A percentile compares a stretch with the other conserved stretches of the same genome.
Evolutionary conservation across 2,888 invertebrate species (phyloP).

Genomic region (Spisula subtruncata): DNA sequence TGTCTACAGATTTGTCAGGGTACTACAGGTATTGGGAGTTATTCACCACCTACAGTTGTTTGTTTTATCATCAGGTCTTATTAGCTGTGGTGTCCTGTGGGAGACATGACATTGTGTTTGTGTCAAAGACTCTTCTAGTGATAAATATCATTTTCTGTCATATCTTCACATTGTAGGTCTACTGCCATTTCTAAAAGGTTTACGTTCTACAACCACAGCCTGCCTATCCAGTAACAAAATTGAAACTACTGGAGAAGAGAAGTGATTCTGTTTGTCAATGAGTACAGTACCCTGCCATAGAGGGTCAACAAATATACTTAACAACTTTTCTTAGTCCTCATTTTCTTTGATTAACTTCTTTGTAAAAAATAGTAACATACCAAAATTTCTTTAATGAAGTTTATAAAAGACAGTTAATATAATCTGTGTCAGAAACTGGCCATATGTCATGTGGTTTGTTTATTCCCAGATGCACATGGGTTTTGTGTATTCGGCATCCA

Average conservation of each 20-base stretch:
- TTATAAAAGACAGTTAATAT: too few relatives aligned
- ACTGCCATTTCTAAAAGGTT: constrained; percentile 75
- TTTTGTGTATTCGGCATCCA: too few relatives aligned
- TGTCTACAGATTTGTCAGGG: neutral
- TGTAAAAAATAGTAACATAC: too few relatives aligned
- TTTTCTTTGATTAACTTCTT: too few relatives aligned
- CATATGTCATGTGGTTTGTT: too few relatives aligned
- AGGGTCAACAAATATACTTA: too few relatives aligned
- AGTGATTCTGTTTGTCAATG: neutral
- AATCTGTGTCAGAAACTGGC: too few relatives aligned
- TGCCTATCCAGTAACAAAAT: constrained; percentile 3
- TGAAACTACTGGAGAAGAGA: neutral
- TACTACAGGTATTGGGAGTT: neutral
- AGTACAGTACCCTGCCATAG: too few relatives aligned
- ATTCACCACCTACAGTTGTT: neutral
- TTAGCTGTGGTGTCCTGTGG: neutral
- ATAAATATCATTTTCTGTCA: neutral
- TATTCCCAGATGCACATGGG: too few relatives aligned
- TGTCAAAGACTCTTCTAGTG: neutral
- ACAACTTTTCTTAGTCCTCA: too few relatives aligned
- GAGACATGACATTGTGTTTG: neutral
- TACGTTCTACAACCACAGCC: constrained; percentile 67
- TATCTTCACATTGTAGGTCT: constrained; percentile 67
- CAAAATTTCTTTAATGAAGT: too few relatives aligned
- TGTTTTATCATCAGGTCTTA: too few relatives aligned